A percentile compares a stretch with the other conserved stretches of the same genome.
Evolutionary conservation across 2,797 vertebrate genomes (phyloP).

Genomic region (Falco rusticolus): DNA sequence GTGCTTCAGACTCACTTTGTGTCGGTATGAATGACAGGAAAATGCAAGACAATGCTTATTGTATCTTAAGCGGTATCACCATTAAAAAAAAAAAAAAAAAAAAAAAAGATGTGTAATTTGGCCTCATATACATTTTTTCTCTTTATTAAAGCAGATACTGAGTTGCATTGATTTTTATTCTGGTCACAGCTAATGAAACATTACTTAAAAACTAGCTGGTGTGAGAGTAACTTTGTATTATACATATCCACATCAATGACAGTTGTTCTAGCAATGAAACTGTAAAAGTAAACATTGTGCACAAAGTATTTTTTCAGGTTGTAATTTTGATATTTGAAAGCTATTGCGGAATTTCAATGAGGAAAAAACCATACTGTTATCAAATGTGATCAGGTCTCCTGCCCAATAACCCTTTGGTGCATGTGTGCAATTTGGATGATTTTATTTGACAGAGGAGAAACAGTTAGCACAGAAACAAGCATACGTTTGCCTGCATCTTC

Average conservation of each 20-base stretch:
- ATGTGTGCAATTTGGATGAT: neutral
- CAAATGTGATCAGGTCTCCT: neutral
- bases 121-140: neutral
- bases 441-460: neutral
- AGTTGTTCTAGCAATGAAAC: neutral
- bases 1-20: neutral
- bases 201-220: neutral
- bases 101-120: neutral
- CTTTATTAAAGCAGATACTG: conserved; percentile 7
- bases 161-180: neutral
- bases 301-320: neutral
- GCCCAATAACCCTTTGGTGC: neutral
- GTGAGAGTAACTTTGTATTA: neutral
- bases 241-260: neutral
- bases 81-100: neutral
- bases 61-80: neutral
- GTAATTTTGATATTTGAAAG: neutral
- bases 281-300: neutral
- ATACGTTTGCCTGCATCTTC: neutral
- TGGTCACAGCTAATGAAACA: neutral
- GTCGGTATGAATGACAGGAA: neutral
- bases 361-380: neutral
- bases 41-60: neutral
- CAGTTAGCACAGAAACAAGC: neutral
- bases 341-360: neutral